Conservation (phyloP, 2,113 vertebrate species). For the Amblyopsis rosae region DNA sequence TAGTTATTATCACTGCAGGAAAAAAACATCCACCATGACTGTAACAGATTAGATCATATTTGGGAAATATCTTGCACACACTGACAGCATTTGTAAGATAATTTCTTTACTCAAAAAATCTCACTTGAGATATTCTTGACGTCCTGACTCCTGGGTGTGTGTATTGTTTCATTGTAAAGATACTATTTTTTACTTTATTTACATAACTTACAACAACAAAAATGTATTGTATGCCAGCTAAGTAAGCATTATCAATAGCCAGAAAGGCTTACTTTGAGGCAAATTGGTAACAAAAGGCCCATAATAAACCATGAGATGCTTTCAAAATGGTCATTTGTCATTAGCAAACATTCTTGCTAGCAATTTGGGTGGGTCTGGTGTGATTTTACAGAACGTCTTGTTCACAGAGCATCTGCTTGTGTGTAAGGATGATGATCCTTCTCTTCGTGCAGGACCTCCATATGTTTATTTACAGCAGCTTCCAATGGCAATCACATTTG, state of each 20-base stretch:
- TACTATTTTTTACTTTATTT: conserved; percentile 1
- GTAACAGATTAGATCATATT: conserved; percentile 22
- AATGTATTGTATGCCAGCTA: background rate
- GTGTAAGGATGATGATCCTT: conserved; percentile 13
- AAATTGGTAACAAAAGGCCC: background rate
- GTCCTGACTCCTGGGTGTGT: background rate
- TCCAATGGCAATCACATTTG: conserved; percentile 68
- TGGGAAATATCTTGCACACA: conserved; percentile 26
- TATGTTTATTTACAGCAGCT: conserved; percentile 65
- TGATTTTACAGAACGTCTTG: conserved; percentile 24
- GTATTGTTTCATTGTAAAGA: conserved; percentile 3
- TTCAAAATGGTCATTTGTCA: background rate
- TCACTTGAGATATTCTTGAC: conserved; percentile 3
- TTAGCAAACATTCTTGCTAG: conserved; percentile 46
- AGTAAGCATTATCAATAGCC: background rate
- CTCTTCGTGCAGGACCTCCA: conserved; percentile 40
- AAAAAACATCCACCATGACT: conserved; percentile 14
- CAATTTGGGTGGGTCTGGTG: conserved; percentile 36
- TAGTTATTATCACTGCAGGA: conserved; percentile 29
- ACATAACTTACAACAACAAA: background rate
- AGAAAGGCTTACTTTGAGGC: background rate
- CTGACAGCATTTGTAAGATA: conserved; percentile 12
- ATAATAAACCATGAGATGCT: background rate
- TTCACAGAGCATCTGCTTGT: conserved; percentile 44
- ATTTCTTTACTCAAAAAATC: conserved; percentile 19